Conservation (phyloP, 2,113 vertebrate genomes). For the Arenaria interpres region DNA sequence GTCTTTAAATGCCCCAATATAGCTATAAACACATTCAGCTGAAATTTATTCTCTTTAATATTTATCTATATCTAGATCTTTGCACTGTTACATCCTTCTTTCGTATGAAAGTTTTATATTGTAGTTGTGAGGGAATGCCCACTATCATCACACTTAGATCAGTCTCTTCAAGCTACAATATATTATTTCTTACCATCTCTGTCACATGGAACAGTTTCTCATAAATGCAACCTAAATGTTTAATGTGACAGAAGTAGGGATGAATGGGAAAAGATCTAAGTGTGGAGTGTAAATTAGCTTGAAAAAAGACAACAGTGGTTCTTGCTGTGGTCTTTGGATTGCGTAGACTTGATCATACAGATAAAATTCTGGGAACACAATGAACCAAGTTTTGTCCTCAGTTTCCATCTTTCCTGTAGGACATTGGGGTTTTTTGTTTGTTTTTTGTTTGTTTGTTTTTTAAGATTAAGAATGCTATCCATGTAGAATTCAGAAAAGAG, state of each 20-base stretch:
- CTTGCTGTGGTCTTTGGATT: neutral
- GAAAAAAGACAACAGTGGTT: neutral
- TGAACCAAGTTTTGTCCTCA: neutral
- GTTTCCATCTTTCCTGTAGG: neutral
- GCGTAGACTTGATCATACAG: neutral
- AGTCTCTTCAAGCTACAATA: neutral
- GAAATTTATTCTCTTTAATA: neutral
- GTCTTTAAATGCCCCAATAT: neutral
- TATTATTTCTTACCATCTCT: slow-evolving; percentile 4
- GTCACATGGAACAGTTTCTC: slow-evolving; percentile 17
- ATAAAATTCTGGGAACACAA: neutral
- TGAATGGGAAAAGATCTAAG: neutral
- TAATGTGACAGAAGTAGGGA: slow-evolving; percentile 17
- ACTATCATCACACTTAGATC: neutral
- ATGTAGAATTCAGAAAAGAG: neutral
- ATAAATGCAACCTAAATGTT: slow-evolving; percentile 48
- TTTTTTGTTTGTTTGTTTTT: neutral
- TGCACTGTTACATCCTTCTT: neutral
- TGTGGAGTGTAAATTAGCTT: neutral
- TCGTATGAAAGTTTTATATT: neutral
- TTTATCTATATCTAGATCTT: neutral
- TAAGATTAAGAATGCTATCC: no score
- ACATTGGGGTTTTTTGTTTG: neutral
- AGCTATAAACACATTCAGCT: neutral
- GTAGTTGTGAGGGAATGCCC: neutral